Evolutionary conservation across 2,113 vertebrate species (phyloP), one percentile per base, ranked within the genome.

Genomic region (Aegotheles bennettii): DNA sequence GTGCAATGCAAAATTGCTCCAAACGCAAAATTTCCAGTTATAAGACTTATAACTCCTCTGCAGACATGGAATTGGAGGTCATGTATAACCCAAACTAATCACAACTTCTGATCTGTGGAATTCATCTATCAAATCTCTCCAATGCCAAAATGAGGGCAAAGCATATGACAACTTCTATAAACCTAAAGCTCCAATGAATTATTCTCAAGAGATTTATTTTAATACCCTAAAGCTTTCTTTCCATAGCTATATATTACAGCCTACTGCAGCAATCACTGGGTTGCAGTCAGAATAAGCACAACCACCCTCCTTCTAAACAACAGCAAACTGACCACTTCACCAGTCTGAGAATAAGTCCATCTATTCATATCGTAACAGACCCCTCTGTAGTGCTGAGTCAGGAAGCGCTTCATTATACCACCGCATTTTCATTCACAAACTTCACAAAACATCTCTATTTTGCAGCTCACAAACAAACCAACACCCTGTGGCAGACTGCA

Each of bases 361-460:
- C 29, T 79, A 18, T 40, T 69, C 3, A 0, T 43, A 28, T 6
- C 2, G 0, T 42, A 42, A 14, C 40, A 24, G 8, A 14, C 3
- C 7, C 7, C 26, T 85, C 45, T 35, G 21, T 0, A 38, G 18
- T 8, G 3, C 24, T 25, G 16, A 48, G 11, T 48, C 33, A 73
- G 6, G 38, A 77, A 47, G 7, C 9, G 18, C 4, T 54, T 47
- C 16, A 76, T n/a, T 36, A 43, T 6, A 61, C 48, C 29, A 59
- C 29, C 60, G 15, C 9, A 43, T 53, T 80, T 76, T 53, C 40
- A 40, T 28, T 65, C 9, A 7, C 24, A 60, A 76, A 76, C 29
- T 68, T 88, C 18, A 83, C 26, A 64, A 60, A 73, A 42, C 24
- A 26, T n/a, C 38, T 68, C 24, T 11, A 23, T 53, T 89, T 69